These are phyloP conservation scores for Avahi laniger DNA, from an alignment of 2,797 vertebrate genomes.

Conservation along the genomic window DNA sequence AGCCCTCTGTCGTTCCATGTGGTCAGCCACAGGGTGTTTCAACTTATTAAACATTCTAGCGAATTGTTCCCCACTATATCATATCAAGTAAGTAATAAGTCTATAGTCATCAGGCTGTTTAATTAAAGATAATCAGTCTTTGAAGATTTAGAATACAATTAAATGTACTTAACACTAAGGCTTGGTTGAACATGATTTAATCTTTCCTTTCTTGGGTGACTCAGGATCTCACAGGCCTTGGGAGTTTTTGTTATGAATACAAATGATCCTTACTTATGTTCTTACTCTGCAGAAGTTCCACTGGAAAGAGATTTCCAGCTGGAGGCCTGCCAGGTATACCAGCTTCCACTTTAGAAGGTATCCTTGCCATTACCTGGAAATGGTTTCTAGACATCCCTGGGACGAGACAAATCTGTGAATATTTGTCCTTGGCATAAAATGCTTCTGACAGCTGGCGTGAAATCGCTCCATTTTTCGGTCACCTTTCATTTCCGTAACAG, in stretches of 20 bases:
- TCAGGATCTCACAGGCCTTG: conserved; percentile 49
- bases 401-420: conserved; percentile 17
- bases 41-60: conserved; percentile 39
- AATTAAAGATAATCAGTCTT: conserved; percentile 73
- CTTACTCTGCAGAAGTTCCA: not conserved
- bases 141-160: conserved; percentile 63
- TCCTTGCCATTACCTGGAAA: not conserved
- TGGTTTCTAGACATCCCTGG: not conserved
- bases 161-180: conserved; percentile 61
- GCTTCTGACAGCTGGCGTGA: conserved; percentile 8
- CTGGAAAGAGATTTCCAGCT: not conserved
- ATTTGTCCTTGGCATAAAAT: conserved; percentile 50
- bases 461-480: not conserved
- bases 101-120: conserved; percentile 43
- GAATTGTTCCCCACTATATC: conserved; percentile 31
- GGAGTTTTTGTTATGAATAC: conserved; percentile 15
- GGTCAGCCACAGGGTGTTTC: conserved; percentile 23
- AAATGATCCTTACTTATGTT: not conserved
- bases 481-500: not conserved
- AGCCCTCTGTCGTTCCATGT: not conserved
- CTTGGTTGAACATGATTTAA: conserved; percentile 62
- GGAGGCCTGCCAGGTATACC: not conserved
- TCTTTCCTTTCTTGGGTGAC: conserved; percentile 66
- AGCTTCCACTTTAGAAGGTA: not conserved
- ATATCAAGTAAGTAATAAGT: conserved; percentile 58